Base-by-base conservation (phyloP, 2,113 vertebrate species). In the Alexandromys fortis region DNA sequence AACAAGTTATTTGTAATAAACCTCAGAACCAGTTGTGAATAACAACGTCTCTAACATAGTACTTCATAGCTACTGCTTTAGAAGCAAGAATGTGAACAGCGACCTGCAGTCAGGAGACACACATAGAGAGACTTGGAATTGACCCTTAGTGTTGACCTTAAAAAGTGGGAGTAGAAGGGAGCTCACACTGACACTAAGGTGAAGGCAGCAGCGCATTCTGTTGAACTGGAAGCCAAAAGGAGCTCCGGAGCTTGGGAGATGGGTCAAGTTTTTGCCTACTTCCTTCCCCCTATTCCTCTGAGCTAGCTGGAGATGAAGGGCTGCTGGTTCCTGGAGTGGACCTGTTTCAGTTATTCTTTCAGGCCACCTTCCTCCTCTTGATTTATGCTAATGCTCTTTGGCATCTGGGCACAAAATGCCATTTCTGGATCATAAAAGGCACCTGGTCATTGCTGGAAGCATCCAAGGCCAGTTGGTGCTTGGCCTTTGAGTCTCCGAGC, bases 1-100 rank as follows among this genome's bases (percentile, higher is more conserved):
- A 86, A 30, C 10, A 90, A 95, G 42, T 90, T 89, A 49, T 61
- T 81, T 95, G 58, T 90, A 75, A 73, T 38, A 35, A 26, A 55
- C 47, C 94, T 65, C 14, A 19, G 38, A 63, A 58, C 28, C 11
- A 1, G 4, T 42, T 35, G 67, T 47, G 35, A 58, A 21, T n/a
- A 82, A 42, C 4, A 8, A 3, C 33, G 61, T 65, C 24, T 88
- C 42, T 79, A 67, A 79, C 5, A 61, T 0, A 17, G 24, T 47
- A 38, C 14, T 26, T 65, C 42, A 73, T 26, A 67, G 14, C n/a
- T 35, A 33, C 33, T 63, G 33, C 28, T 49, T 91, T 89, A 52
- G 87, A 73, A 55, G 19, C 38, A 77, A 86, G 13, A 6, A 73
- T 49, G 55, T 1, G 58, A 79, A 92, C 75, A 63, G 26, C 49